Evolutionary conservation across 2,113 vertebrate species (phyloP).

Genomic region (Oncorhynchus clarkii): DNA sequence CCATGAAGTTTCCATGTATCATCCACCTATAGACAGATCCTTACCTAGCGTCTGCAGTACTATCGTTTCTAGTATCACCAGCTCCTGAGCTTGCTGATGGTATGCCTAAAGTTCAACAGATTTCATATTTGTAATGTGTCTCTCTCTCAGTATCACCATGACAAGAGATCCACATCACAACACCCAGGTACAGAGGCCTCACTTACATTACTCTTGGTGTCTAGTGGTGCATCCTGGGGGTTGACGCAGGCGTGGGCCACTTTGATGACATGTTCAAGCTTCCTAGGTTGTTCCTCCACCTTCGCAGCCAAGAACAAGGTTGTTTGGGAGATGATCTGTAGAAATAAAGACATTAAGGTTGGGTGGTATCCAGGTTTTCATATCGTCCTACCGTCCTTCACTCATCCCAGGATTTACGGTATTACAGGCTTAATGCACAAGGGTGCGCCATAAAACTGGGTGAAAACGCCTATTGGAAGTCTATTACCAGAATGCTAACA

Average conservation of each 20-base stretch:
- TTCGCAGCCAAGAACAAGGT: constrained; percentile 98
- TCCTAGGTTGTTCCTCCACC: constrained; percentile 98
- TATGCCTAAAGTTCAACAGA: constrained; percentile 83
- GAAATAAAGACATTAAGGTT: background rate
- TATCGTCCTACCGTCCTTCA: too few relatives aligned
- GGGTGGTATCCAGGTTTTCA: too few relatives aligned
- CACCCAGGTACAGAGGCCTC: background rate
- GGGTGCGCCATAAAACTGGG: too few relatives aligned
- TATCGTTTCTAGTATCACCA: constrained; percentile 97
- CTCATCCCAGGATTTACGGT: too few relatives aligned
- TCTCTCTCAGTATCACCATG: background rate
- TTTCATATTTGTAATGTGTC: background rate
- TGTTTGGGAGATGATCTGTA: constrained; percentile 92
- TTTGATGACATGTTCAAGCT: constrained; percentile 99
- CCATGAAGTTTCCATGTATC: background rate
- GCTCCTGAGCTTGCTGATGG: constrained; percentile 96
- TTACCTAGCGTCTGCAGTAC: constrained; percentile 98
- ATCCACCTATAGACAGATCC: constrained; percentile 47
- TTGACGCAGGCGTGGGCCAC: constrained; percentile 96
- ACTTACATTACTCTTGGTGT: constrained; percentile 96
- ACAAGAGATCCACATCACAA: background rate
- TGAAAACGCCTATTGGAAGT: too few relatives aligned
- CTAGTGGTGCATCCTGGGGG: constrained; percentile 88
- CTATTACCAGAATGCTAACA: too few relatives aligned
- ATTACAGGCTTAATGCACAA: too few relatives aligned